Evolutionary conservation across 2,797 vertebrate species (phyloP), one percentile per base, ranked within the genome.

Genomic region (Iguana delicatissima): DNA sequence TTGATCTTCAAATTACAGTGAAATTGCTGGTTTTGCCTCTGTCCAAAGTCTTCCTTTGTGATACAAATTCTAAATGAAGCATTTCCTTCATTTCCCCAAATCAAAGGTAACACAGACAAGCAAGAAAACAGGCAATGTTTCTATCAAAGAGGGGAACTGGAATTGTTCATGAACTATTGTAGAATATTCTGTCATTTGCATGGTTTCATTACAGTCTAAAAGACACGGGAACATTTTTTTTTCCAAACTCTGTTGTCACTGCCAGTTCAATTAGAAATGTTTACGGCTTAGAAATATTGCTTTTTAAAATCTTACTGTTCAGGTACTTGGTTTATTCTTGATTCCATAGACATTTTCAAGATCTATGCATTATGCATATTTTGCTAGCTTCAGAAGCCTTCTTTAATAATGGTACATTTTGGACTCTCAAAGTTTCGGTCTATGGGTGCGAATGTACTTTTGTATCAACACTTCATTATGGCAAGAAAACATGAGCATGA

Each of bases 191-290:
- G 89, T 94, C 93, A 95, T 81, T 93, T 89, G 73, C 42, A 12
- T 87, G 89, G 29, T 86, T 92, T 95, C 93, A 95, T 95, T 93
- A 91, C 86, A 91, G 91, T 94, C 92, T 92, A 73, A 90, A 92
- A 95, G 94, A 92, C 77, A 89, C 91, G 80, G 69, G 86, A 91
- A 80, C 85, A n/a, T 5, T 22, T 46, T 62, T 85, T 87, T 87
- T 86, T 91, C n/a, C 87, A 81, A 81, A 91, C 90, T 86, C 84
- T 74, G 85, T 32, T 80, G 85, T 55, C 4, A 4, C 67, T 35
- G 81, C 22, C 62, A 55, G n/a, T 86, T 95, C 94, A 94, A 94
- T 92, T 92, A 90, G 82, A 24, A 46, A 73, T 73, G 93, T 59
- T 94, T 62, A 62, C 6, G 6, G 59, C 20, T 62, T 62, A 62